Evolutionary conservation across 2,797 vertebrate genomes (phyloP).

Genomic region (Peromyscus attwateri): DNA sequence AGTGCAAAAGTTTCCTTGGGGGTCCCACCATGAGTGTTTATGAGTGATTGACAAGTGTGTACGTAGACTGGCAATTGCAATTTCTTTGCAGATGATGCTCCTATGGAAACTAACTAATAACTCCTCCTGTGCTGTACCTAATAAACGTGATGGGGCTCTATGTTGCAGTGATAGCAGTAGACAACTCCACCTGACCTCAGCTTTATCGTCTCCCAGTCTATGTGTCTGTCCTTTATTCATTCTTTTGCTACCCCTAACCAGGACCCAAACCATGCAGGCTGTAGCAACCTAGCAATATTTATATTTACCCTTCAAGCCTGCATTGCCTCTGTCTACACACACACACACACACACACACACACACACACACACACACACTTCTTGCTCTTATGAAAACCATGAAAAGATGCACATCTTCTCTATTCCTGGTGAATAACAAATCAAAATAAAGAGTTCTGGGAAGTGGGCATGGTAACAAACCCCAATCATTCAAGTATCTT

Average conservation of each 20-base stretch:
- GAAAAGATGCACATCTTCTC: background rate
- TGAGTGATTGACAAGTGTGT: too few relatives aligned
- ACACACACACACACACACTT: background rate
- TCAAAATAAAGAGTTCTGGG: background rate
- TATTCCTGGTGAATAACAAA: slow-evolving; percentile 26
- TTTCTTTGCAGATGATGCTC: background rate
- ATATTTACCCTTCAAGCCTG: background rate
- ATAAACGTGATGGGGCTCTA: background rate
- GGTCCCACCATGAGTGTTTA: background rate
- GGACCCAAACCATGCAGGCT: background rate
- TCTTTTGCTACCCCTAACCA: background rate
- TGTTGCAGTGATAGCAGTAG: background rate
- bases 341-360: background rate
- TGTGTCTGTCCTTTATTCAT: background rate
- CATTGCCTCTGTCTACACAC: background rate
- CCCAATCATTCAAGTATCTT: background rate
- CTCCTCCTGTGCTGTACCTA: background rate
- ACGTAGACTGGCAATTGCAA: background rate
- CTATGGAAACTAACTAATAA: background rate
- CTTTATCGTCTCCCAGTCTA: background rate
- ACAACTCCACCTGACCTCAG: background rate
- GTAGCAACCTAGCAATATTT: background rate
- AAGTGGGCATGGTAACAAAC: background rate
- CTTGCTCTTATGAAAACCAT: background rate
- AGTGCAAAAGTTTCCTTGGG: background rate